These are phyloP conservation scores for Megalurothrips usitatus DNA, from an alignment of 2,888 invertebrate genomes.

Conservation along the genomic window DNA sequence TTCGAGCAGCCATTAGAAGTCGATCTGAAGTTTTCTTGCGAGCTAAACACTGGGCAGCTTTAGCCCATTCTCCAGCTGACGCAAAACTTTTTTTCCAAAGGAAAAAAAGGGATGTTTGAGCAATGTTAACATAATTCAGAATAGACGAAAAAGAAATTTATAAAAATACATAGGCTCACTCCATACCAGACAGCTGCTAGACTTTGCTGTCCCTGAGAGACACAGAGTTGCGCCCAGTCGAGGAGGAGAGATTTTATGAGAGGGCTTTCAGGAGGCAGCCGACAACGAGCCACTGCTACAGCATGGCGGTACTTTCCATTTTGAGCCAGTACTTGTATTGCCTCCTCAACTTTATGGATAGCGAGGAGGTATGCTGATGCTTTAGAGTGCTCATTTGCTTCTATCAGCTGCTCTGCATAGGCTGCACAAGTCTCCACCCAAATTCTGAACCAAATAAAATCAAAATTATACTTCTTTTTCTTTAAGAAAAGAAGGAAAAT, in stretches of 20 bases:
- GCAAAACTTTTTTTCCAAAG: background rate
- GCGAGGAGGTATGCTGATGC: background rate
- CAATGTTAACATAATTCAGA: background rate
- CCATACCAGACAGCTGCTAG: slow-evolving; percentile 1
- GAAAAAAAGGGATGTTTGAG: background rate
- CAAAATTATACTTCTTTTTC: background rate
- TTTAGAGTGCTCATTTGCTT: background rate
- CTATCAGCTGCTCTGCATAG: background rate
- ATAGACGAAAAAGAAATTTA: background rate
- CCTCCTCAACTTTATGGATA: background rate
- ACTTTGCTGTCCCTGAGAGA: background rate
- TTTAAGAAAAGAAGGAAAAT: background rate
- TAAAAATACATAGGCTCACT: background rate
- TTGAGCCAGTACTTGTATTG: background rate
- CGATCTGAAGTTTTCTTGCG: background rate
- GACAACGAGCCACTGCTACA: background rate
- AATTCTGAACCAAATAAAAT: background rate
- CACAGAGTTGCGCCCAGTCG: background rate
- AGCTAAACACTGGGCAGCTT: background rate
- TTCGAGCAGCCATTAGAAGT: background rate
- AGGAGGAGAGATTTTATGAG: background rate
- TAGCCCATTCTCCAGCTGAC: background rate
- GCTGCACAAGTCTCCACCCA: slow-evolving; percentile 1
- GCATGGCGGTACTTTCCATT: background rate
- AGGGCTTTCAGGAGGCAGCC: background rate